Evolutionary conservation across 1,140 invertebrate genomes (phyloP), one percentile per base, ranked within the genome.

Genomic region (Drosophila tropicalis): DNA sequence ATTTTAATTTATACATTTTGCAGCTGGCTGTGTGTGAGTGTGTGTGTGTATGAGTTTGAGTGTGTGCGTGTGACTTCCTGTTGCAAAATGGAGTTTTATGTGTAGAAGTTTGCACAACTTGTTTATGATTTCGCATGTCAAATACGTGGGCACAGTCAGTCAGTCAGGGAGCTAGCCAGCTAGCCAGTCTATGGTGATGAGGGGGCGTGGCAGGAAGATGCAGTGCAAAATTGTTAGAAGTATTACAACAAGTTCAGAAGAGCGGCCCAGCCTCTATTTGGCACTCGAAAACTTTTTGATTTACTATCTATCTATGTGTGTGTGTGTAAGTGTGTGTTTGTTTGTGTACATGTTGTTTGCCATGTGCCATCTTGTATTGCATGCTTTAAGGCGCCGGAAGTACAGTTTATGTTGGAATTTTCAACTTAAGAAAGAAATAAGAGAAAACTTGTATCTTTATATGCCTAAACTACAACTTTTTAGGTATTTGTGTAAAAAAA

Each of bases 91-190:
- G 71, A 87, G 68, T 71, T 71, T 72, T 74, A 47, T 85, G 70
- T 62, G 66, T 67, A 72, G 79, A 78, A 73, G 81, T 84, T 85
- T 87, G 83, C 79, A 68, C 82, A 85, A 85, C 71, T 87, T 87
- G 82, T 85, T 85, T 85, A 82, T 85, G 82, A 85, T 87, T 85
- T 85, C 73, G 76, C 83, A 82, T 85, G 83, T 85, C 83, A 87
- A 85, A 79, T 85, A 82, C 83, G 83, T 73, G 85, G 69, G 47
- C 56, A 76, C 51, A 78, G 19, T 39, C 64, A 17, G 22, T 56
- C 10, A 34, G 12, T 17, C 44, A 51, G 44, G 2, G 6, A 47
- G 44, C 17, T 19, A 51, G 44, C 13, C 44, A 47, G 44, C 44
- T 22, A 22, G 17, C 17, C 15, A 19, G 6, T 47, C 5, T 15